A percentile compares a stretch with the other conserved stretches of the same genome.
These are phyloP conservation scores for Anguilla anguilla DNA, from an alignment of 2,797 vertebrate species.

Conservation along the genomic window DNA sequence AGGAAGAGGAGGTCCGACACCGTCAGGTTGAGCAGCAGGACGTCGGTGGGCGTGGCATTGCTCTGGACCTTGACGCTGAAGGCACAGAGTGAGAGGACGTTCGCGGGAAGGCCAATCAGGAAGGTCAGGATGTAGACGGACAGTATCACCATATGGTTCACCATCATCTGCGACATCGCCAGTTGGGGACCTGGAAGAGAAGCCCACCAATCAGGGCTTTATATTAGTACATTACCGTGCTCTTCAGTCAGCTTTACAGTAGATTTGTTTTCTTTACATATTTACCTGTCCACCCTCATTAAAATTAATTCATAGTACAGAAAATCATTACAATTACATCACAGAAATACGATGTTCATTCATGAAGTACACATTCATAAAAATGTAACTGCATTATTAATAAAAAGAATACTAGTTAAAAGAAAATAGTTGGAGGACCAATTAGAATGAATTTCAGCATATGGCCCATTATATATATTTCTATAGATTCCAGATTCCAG, in stretches of 20 bases:
- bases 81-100: constrained; percentile 58
- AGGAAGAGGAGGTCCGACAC: constrained; percentile 51
- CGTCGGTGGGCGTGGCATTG: constrained; percentile 34
- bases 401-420: too few relatives aligned
- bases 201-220: too few relatives aligned
- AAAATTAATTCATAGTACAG: too few relatives aligned
- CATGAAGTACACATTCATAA: too few relatives aligned
- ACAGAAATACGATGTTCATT: too few relatives aligned
- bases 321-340: too few relatives aligned
- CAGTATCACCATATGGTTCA: constrained; percentile 29
- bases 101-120: constrained; percentile 59
- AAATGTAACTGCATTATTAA: too few relatives aligned
- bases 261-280: neutral
- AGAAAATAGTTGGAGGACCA: too few relatives aligned
- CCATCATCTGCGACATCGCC: neutral
- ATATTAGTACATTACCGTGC: neutral
- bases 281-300: too few relatives aligned
- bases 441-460: too few relatives aligned
- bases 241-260: neutral
- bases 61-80: constrained; percentile 52
- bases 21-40: constrained; percentile 43
- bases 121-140: constrained; percentile 56
- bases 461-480: too few relatives aligned
- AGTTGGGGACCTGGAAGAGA: neutral
- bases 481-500: too few relatives aligned